Conservation (phyloP, 2,113 vertebrate genomes). For the Phodopus roborovskii region DNA sequence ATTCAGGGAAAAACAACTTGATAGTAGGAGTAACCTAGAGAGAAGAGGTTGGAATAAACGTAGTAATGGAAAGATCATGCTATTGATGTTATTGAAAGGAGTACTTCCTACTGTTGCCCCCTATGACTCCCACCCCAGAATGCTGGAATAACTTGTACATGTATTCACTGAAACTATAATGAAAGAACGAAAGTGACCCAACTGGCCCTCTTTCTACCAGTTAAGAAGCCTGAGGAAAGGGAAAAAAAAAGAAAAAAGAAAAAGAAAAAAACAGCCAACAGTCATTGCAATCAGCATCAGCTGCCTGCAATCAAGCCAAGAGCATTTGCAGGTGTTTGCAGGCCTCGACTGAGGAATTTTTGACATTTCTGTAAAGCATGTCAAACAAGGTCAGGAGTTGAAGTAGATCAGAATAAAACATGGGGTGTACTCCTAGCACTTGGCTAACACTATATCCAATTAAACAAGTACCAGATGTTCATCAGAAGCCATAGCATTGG, state of each 20-base stretch:
- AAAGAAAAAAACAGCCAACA: neutral
- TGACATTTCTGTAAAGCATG: constrained; percentile 54
- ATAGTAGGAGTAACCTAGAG: neutral
- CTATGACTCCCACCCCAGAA: neutral
- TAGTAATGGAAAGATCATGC: neutral
- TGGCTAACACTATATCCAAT: constrained; percentile 49
- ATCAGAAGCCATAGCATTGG: neutral
- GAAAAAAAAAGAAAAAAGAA: too few relatives aligned
- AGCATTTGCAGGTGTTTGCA: constrained; percentile 63
- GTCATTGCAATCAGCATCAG: constrained; percentile 47
- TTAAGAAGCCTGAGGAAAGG: neutral
- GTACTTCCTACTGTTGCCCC: neutral
- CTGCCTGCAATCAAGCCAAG: constrained; percentile 47
- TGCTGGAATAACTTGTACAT: neutral
- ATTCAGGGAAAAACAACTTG: neutral
- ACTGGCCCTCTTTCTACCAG: neutral
- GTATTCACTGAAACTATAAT: neutral
- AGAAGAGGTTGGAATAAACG: neutral
- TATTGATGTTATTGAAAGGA: neutral
- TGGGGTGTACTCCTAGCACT: neutral
- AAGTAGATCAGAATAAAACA: constrained; percentile 55
- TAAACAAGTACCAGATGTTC: constrained; percentile 67
- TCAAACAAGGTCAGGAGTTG: constrained; percentile 16
- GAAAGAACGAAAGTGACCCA: neutral
- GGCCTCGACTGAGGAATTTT: constrained; percentile 12